Conservation (phyloP, 2,113 vertebrate genomes). For the Otolemur garnettii region DNA sequence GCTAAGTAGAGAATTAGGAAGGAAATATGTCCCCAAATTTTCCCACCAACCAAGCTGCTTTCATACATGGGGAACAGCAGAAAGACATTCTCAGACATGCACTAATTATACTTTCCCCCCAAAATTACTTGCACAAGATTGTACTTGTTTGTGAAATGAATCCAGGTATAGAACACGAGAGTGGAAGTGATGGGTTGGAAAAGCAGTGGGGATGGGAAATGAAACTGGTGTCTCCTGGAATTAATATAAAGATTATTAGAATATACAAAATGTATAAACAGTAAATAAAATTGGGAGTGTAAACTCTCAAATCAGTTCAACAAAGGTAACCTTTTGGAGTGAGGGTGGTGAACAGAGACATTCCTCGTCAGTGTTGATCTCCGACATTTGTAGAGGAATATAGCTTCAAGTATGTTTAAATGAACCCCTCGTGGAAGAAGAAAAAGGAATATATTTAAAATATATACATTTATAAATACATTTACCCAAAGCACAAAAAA, state of each 20-base stretch:
- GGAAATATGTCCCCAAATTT: neutral
- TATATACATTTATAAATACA: no score
- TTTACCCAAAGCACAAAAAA: neutral
- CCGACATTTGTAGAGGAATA: neutral
- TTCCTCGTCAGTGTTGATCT: neutral
- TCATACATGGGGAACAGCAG: neutral
- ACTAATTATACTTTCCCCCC: rapidly evolving
- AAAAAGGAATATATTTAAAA: neutral
- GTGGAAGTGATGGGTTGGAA: neutral
- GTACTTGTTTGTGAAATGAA: neutral
- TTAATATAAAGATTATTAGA: neutral
- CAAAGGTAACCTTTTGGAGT: neutral
- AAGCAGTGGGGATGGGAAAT: neutral
- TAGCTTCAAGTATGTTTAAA: neutral
- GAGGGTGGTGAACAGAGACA: neutral
- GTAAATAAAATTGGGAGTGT: neutral
- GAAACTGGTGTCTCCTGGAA: neutral
- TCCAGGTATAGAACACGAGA: neutral
- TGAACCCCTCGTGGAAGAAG: neutral
- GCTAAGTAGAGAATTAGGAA: neutral
- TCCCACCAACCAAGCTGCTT: neutral
- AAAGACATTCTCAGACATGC: neutral
- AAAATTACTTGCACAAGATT: neutral
- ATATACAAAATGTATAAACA: neutral
- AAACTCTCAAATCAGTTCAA: neutral